Evolutionary conservation across 2,888 invertebrate species (phyloP), one percentile per base, ranked within the genome.

Genomic region (Hermaeophaga mercurialis): DNA sequence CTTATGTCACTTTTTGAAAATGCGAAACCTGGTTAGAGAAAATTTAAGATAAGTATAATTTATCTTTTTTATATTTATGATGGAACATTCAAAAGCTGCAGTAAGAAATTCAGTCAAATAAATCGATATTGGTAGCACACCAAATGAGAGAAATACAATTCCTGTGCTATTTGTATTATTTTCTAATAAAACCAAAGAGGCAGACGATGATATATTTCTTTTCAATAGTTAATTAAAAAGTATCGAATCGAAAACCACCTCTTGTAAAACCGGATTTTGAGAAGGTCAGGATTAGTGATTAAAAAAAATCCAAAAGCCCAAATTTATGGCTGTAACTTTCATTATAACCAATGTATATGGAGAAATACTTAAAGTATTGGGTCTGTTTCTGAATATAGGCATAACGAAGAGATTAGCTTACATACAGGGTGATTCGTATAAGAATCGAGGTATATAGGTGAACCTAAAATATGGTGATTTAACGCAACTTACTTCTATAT

Each of bases 21-120:
- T n/a, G n/a, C n/a, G n/a, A n/a, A n/a, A n/a, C n/a, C n/a, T n/a
- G n/a, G n/a, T n/a, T n/a, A n/a, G n/a, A n/a, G n/a, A n/a, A n/a
- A n/a, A n/a, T n/a, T n/a, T n/a, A n/a, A n/a, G n/a, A n/a, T n/a
- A n/a, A n/a, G n/a, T n/a, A n/a, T n/a, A n/a, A n/a, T n/a, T n/a
- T n/a, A n/a, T n/a, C n/a, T n/a, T n/a, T n/a, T n/a, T n/a, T n/a
- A n/a, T n/a, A n/a, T n/a, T n/a, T n/a, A n/a, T n/a, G n/a, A n/a
- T n/a, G n/a, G n/a, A n/a, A n/a, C n/a, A n/a, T n/a, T n/a, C n/a
- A n/a, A n/a, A n/a, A n/a, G n/a, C n/a, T n/a, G n/a, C n/a, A n/a
- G 34, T 33, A 60, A 33, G 34, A 4, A 33, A 33, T 33, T 33
- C 9, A 12, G 34, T 33, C 34, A 33, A 14, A 12, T 33, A 33